These are phyloP conservation scores for Nezara viridula DNA, from an alignment of 2,888 invertebrate genomes.

Conservation along the genomic window DNA sequence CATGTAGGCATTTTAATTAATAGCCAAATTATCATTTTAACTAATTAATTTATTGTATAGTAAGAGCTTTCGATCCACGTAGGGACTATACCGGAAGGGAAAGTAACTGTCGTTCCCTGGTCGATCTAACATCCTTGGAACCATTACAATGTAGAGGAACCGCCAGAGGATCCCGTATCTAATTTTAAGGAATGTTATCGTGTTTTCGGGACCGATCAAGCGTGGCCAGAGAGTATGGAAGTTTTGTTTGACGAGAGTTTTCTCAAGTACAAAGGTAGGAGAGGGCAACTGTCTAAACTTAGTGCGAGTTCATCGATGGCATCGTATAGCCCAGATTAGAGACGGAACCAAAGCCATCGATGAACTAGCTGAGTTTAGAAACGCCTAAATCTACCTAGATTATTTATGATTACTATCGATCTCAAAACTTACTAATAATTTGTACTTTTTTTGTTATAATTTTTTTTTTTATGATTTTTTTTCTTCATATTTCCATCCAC, in stretches of 20 bases:
- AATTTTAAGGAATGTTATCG: not conserved
- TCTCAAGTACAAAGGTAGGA: not conserved
- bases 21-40: too few species aligned
- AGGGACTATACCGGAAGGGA: not conserved
- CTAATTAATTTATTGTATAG: not conserved
- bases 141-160: slow-evolving; percentile 3
- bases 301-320: too few species aligned
- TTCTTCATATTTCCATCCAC: too few species aligned
- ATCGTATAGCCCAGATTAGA: too few species aligned
- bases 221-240: not conserved
- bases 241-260: not conserved
- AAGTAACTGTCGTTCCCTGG: not conserved
- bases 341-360: too few species aligned
- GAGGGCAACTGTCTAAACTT: too few species aligned
- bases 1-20: too few species aligned
- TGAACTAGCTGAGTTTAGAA: too few species aligned
- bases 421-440: too few species aligned
- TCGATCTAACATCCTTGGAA: not conserved
- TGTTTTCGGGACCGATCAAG: not conserved
- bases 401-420: not conserved
- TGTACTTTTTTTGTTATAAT: too few species aligned
- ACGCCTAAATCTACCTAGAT: too few species aligned
- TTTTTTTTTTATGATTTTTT: too few species aligned
- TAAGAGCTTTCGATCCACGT: not conserved
- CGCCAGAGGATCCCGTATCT: not conserved